Conservation (phyloP, 2,113 vertebrate genomes). For the Typhlomys cinereus region DNA sequence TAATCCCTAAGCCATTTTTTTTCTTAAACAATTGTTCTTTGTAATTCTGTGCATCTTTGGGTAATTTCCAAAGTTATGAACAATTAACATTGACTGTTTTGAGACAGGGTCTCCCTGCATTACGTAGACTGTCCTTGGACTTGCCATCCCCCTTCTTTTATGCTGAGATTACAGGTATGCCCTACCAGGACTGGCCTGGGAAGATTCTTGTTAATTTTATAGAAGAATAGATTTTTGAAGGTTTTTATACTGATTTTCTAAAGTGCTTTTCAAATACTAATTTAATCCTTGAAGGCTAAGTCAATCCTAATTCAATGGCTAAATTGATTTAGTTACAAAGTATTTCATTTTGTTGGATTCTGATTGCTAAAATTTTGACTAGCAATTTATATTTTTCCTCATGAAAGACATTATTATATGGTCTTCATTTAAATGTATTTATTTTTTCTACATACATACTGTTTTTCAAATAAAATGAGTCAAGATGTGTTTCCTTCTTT, state of each 20-base stretch:
- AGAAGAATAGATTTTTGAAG: not conserved
- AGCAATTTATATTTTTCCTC: not conserved
- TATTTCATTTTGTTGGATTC: not conserved
- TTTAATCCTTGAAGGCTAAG: not conserved
- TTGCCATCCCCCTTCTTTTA: not conserved
- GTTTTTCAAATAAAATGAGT: not conserved
- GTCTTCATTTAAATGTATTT: not conserved
- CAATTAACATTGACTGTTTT: not conserved
- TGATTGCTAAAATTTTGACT: not conserved
- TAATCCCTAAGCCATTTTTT: no score
- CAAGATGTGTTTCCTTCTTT: not conserved
- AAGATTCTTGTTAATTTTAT: not conserved
- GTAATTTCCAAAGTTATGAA: no score
- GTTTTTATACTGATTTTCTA: not conserved
- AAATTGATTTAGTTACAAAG: not conserved
- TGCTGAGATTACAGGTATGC: not conserved
- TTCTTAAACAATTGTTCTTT: no score
- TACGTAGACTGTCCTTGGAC: not conserved
- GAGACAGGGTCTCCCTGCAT: not conserved
- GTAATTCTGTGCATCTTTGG: no score
- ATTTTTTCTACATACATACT: not conserved
- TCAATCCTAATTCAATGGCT: not conserved
- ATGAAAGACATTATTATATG: not conserved
- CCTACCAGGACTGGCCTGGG: not conserved
- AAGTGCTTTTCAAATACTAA: not conserved